Conservation (phyloP, 2,113 vertebrate species). For the Istiophorus platypterus region DNA sequence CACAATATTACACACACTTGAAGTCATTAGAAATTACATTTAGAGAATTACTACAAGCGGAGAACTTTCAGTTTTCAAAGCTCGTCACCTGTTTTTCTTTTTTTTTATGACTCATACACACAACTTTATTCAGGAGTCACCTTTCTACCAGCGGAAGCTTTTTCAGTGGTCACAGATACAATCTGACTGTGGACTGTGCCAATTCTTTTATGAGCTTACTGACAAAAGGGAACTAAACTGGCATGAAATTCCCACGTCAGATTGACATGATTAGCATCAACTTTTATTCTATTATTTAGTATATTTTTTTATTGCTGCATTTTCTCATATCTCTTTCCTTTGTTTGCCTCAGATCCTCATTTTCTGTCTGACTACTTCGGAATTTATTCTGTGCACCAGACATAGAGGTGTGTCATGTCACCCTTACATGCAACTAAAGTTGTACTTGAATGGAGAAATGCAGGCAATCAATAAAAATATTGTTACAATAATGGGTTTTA, state of each 20-base stretch:
- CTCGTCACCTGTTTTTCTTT: constrained; percentile 28
- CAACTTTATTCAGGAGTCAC: too few relatives aligned
- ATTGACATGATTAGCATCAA: neutral
- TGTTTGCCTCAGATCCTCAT: too few relatives aligned
- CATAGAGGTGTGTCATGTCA: neutral
- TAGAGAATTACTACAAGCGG: constrained; percentile 38
- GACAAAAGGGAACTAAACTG: constrained; percentile 8
- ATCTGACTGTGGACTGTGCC: neutral
- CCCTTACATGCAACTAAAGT: neutral
- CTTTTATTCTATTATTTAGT: too few relatives aligned
- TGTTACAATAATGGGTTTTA: constrained; percentile 33
- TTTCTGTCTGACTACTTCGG: too few relatives aligned
- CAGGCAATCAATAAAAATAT: constrained; percentile 37
- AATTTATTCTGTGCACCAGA: neutral
- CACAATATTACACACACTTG: constrained; percentile 10
- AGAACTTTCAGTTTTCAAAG: constrained; percentile 21
- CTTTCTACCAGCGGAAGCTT: neutral
- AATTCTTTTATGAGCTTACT: neutral
- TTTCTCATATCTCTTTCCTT: too few relatives aligned
- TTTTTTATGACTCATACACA: too few relatives aligned
- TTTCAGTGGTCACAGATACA: neutral
- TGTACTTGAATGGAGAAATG: constrained; percentile 20
- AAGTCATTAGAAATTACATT: neutral
- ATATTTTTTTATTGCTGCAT: too few relatives aligned
- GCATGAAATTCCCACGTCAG: neutral